A percentile compares a stretch with the other conserved stretches of the same genome.
phyloP scores from a whole-genome alignment of 37 sponge, comb jelly and placozoan genomes.

The Aplysina aerophoba region DNA sequence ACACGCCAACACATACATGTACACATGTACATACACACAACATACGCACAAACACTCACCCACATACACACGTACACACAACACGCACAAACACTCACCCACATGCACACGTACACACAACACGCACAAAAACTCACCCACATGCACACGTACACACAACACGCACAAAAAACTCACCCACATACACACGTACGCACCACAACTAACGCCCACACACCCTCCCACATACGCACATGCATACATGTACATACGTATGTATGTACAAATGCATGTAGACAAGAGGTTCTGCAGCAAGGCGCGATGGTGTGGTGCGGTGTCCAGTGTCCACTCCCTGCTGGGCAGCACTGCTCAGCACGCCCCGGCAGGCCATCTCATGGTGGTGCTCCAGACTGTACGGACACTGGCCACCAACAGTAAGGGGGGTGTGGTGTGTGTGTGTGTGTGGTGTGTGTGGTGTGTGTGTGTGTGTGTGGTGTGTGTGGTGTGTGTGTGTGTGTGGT shows the following conservation, averaged over 20 bases:
- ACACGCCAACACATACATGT: neutral
- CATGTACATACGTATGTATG: too few species aligned
- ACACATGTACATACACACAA: neutral
- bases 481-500: too few species aligned
- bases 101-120: neutral
- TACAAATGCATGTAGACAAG: too few species aligned
- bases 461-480: neutral
- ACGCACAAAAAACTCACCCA: too few species aligned
- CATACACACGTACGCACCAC: too few species aligned
- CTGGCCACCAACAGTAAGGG: conserved; percentile 54
- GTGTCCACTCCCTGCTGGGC: too few species aligned
- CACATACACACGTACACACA: neutral
- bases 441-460: neutral
- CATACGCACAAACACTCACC: neutral
- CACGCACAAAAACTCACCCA: too few species aligned
- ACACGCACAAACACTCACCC: neutral
- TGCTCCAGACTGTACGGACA: neutral
- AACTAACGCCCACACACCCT: neutral
- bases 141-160: too few species aligned
- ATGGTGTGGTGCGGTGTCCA: too few species aligned
- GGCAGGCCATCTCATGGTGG: neutral
- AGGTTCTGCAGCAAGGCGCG: too few species aligned
- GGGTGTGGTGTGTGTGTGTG: too few species aligned
- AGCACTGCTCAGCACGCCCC: neutral
- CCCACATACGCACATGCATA: neutral